A percentile compares a stretch with the other conserved stretches of the same genome.
Evolutionary conservation across 2,113 vertebrate species (phyloP).

Genomic region (Rhynchopsitta pachyrhyncha): DNA sequence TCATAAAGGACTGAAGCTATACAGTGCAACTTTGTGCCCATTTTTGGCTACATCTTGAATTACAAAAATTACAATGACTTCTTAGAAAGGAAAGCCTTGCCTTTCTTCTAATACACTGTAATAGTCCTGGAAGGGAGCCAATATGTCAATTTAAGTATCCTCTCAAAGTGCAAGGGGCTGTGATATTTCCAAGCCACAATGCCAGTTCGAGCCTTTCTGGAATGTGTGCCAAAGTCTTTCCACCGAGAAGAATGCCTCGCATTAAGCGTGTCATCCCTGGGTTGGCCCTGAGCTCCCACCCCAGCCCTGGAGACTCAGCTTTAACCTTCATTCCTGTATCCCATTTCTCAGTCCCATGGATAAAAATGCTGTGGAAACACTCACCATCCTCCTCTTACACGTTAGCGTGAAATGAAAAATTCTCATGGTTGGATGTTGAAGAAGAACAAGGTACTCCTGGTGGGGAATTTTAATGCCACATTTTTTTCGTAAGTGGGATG

Average conservation of each 20-base stretch:
- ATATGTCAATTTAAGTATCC: neutral
- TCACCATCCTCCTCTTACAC: neutral
- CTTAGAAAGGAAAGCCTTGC: conserved; percentile 50
- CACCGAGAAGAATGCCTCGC: conserved; percentile 25
- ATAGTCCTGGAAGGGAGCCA: conserved; percentile 49
- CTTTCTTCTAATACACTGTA: neutral
- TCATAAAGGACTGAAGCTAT: neutral
- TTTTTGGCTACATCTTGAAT: conserved; percentile 46
- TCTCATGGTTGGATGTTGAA: neutral
- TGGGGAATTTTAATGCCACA: neutral
- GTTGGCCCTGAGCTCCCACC: neutral
- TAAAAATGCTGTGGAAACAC: neutral
- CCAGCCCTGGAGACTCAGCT: neutral
- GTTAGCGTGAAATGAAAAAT: neutral
- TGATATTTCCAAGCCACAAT: conserved; percentile 21
- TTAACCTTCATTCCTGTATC: conserved; percentile 35
- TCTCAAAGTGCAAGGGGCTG: neutral
- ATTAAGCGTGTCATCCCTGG: conserved; percentile 32
- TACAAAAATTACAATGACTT: conserved; percentile 51
- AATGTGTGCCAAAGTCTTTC: conserved; percentile 57
- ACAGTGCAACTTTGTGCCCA: conserved; percentile 9
- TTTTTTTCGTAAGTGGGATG: neutral
- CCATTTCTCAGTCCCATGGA: neutral
- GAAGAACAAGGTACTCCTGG: neutral
- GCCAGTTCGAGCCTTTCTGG: conserved; percentile 4